Percentiles rank a stretch among this genome's conserved stretches.
Evolutionary conservation across 1,140 invertebrate genomes (phyloP).

Genomic region (Drosophila kikkawai): DNA sequence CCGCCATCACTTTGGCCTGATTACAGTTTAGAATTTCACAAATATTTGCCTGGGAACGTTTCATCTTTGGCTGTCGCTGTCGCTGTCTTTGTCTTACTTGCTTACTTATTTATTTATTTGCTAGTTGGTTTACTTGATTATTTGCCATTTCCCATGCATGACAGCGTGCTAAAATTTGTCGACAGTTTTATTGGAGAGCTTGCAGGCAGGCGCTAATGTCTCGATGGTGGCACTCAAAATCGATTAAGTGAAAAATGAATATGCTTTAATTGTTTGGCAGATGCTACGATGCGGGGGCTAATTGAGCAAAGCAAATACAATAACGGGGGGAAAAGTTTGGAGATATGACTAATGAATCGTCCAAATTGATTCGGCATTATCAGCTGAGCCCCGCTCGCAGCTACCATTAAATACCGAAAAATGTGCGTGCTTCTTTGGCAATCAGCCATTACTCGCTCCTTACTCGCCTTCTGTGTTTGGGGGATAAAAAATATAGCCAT

Average conservation of each 20-base stretch:
- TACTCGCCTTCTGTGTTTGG: too few relatives aligned
- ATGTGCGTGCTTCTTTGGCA: conserved; percentile 42
- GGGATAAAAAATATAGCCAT: conserved; percentile 45
- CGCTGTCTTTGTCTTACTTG: background rate
- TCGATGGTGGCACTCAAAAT: conserved; percentile 12
- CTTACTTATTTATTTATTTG: conserved; percentile 34
- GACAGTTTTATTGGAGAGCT: conserved; percentile 55
- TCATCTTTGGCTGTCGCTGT: conserved; percentile 8
- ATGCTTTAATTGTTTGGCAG: conserved; percentile 27
- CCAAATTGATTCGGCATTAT: conserved; percentile 25
- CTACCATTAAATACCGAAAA: conserved; percentile 12
- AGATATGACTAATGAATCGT: conserved; percentile 18
- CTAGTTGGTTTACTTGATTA: conserved; percentile 46
- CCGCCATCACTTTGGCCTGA: conserved; percentile 46
- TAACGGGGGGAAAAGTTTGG: conserved; percentile 5
- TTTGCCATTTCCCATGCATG: conserved; percentile 47
- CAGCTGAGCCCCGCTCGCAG: background rate
- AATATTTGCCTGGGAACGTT: conserved; percentile 64
- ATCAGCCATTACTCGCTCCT: conserved; percentile 31
- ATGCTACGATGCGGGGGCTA: background rate
- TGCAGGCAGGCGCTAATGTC: conserved; percentile 27
- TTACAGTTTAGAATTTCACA: conserved; percentile 72
- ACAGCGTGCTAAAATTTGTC: conserved; percentile 54
- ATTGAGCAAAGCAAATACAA: conserved; percentile 24
- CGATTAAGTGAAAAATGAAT: conserved; percentile 23